Evolutionary conservation across 2,113 vertebrate genomes (phyloP), one percentile per base, ranked within the genome.

Genomic region (Tachysurus fulvidraco): DNA sequence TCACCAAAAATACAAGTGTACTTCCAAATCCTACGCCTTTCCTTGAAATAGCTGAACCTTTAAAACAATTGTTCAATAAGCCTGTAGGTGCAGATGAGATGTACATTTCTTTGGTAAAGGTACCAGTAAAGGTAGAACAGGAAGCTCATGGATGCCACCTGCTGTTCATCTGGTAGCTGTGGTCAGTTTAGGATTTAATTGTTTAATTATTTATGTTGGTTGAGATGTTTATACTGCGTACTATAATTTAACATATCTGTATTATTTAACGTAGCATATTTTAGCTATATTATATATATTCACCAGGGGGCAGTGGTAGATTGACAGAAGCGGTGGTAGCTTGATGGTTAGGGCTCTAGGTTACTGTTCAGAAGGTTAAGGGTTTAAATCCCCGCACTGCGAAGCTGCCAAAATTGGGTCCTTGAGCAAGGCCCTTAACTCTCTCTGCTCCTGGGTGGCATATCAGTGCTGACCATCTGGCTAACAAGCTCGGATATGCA

Each of bases 71-170:
- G 17, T 69, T 57, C 55, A 79, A 0, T 83, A n/a, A 69, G 25
- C 28, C 14, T 41, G 54, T 28, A 71, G 41, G 85, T 74, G 23
- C 6, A 83, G 73, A 54, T 59, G 9, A 28, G 73, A 55, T 12
- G 21, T 52, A 52, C 46, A 74, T 54, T 60, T 41, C 52, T 62
- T 28, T 44, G 77, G 17, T 77, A 25, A 83, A 85, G 21, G 76
- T 85, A 41, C 81, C 82, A 83, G 7, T 36, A 5, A 59, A 79
- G 57, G 74, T 54, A 41, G 50, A 74, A 30, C 17, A 10, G 88
- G 50, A 92, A 92, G 93, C 93, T 93, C 91, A 91, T 89, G 91
- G 91, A 90, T 94, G 95, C 93, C 94, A 91, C 90, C 95, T 95
- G 92, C 94, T 94, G 95, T 90, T 92, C 52, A 76, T 44, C 21